Evolutionary conservation across 2,888 invertebrate species (phyloP), one percentile per base, ranked within the genome.

Genomic region (Andrena minutula): DNA sequence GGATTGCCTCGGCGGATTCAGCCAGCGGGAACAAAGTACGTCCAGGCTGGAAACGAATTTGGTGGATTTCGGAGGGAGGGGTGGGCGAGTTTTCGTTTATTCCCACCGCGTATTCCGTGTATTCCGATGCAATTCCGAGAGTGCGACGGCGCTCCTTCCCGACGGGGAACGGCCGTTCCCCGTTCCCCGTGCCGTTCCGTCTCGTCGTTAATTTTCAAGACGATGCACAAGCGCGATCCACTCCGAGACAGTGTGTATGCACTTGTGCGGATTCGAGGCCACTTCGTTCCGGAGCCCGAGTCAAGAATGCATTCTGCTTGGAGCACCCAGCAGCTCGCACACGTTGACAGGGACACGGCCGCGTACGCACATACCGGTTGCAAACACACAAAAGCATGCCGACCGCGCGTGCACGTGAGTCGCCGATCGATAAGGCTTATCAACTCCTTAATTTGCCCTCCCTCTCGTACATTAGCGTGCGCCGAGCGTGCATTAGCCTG

Each of bases 361-460:
- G 16, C 28, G 7, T 20, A 2, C n/a, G 2, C 23, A 10, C 23
- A 30, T 23, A 32, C 47, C n/a, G 58, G 20, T 47, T 28, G 58
- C 12, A 16, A 41, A 16, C 2, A 23, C 28, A 56, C 68, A 23
- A 69, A 20, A 35, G 32, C 53, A 35, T 72, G 51, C 60, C 41
- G 78, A 16, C 28, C 10, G 51, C 66, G 66, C 70, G 84, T 73
- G 74, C 71, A 70, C 71, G 77, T 47, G 82, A 64, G 58, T 69
- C 75, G 81, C 60, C 77, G 85, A 70, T 88, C 86, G 88, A 88
- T 88, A 88, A 88, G 83, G 86, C 88, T 88, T 88, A 88, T 88
- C 88, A 82, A 84, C 88, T 90, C 89, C 90, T 90, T 90, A 90
- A 90, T 90, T 90, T 84, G 66, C 82, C 76, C 83, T 58, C 78